phyloP scores from a whole-genome alignment of 1,140 invertebrate genomes.

The Heliothis virescens region DNA sequence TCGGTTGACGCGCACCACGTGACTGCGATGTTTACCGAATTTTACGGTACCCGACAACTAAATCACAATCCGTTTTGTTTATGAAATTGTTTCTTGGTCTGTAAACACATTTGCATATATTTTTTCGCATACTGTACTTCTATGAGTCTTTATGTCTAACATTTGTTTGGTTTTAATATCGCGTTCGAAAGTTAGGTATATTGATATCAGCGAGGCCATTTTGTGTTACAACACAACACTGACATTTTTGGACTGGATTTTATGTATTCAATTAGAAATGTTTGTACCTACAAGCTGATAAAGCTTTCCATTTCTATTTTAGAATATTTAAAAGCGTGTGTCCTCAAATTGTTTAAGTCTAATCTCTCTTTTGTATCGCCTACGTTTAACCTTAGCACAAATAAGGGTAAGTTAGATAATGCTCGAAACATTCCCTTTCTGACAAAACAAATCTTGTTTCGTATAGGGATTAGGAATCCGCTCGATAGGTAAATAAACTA shows the following conservation, averaged over 20 bases:
- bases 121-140: not conserved
- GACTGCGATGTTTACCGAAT: constrained; percentile 60
- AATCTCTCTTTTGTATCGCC: not conserved
- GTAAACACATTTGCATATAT: not conserved
- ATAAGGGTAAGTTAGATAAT: not conserved
- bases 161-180: constrained; percentile 28
- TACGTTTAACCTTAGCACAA: not conserved
- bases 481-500: constrained; percentile 61
- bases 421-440: not conserved
- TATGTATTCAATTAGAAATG: constrained; percentile 24
- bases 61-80: constrained; percentile 10
- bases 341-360: constrained; percentile 1
- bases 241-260: constrained; percentile 36
- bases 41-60: not conserved
- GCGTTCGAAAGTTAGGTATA: constrained; percentile 46
- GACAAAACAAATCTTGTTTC: constrained; percentile 46
- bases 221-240: constrained; percentile 17
- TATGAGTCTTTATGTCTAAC: not conserved
- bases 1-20: constrained; percentile 60
- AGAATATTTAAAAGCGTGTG: not conserved
- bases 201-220: constrained; percentile 41
- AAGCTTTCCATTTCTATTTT: constrained; percentile 5
- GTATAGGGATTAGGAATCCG: constrained; percentile 48
- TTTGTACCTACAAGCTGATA: not conserved
- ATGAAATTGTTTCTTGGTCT: not conserved